A percentile compares a stretch with the other conserved stretches of the same genome.
These are phyloP conservation scores for Hirtodrosophila alboralis DNA, from an alignment of 2,888 invertebrate genomes.

Conservation along the genomic window DNA sequence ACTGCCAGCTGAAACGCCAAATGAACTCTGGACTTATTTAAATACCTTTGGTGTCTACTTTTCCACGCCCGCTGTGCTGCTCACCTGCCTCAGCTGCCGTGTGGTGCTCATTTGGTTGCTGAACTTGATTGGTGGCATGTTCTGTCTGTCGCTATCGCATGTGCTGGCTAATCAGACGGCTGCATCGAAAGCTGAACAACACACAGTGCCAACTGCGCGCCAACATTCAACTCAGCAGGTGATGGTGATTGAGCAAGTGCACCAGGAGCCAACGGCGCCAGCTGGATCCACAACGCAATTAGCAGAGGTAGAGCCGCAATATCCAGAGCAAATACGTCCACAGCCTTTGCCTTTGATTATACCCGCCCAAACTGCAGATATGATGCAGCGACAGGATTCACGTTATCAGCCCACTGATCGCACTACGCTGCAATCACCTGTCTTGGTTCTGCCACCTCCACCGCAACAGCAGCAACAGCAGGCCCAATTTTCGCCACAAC, in stretches of 20 bases:
- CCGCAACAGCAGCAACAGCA: constrained; percentile 35
- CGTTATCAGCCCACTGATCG: constrained; percentile 57
- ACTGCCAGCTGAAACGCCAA: constrained; percentile 11
- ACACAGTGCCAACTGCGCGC: constrained; percentile 22
- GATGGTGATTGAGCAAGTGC: constrained; percentile 13
- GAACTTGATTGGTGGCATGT: constrained; percentile 84
- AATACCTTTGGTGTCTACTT: constrained; percentile 74
- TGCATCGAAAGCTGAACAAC: neutral
- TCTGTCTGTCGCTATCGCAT: constrained; percentile 77
- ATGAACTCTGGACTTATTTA: constrained; percentile 15
- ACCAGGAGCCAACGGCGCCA: constrained; percentile 35
- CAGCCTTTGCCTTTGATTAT: constrained; percentile 63
- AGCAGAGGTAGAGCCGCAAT: constrained; percentile 32
- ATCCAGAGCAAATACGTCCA: constrained; percentile 60
- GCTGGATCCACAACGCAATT: constrained; percentile 9
- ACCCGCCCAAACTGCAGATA: constrained; percentile 52
- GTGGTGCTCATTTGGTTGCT: constrained; percentile 84
- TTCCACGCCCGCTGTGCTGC: constrained; percentile 83
- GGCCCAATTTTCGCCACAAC: constrained; percentile 14
- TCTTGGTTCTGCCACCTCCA: constrained; percentile 54
- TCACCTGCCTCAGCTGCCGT: constrained; percentile 85
- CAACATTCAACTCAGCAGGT: constrained; percentile 36
- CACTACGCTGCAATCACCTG: constrained; percentile 61
- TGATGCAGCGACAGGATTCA: constrained; percentile 57
- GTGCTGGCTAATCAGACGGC: constrained; percentile 64